These are phyloP conservation scores for Ennomos fuscantarius DNA, from an alignment of 2,888 invertebrate species.

Conservation along the genomic window DNA sequence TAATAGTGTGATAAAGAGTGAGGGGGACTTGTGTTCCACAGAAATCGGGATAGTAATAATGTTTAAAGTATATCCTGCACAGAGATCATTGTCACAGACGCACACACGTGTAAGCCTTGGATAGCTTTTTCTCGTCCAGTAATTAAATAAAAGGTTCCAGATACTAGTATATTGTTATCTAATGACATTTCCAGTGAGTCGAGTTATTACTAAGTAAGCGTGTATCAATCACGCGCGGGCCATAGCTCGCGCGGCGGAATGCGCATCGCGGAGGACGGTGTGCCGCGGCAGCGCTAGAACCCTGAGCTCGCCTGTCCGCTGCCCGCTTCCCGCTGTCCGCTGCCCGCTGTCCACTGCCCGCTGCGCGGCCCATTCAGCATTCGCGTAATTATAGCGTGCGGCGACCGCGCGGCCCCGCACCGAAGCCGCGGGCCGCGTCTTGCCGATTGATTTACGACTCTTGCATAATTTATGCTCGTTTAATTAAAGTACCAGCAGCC, in stretches of 20 bases:
- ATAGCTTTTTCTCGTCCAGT: no score
- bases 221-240: slow-evolving; percentile 2
- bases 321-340: slow-evolving; percentile 34
- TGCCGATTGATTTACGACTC: slow-evolving; percentile 73
- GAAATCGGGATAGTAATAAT: no score
- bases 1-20: no score
- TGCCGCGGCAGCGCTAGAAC: slow-evolving; percentile 46
- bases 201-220: no score
- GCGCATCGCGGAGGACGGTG: slow-evolving; percentile 11
- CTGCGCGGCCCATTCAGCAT: neutral
- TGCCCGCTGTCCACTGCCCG: slow-evolving; percentile 50
- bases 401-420: slow-evolving; percentile 37
- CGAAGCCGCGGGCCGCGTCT: slow-evolving; percentile 37
- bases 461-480: slow-evolving; percentile 72
- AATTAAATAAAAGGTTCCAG: no score
- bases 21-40: no score
- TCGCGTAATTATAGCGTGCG: slow-evolving; percentile 23
- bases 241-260: slow-evolving; percentile 7
- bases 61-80: no score
- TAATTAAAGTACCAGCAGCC: slow-evolving; percentile 79
- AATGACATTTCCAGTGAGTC: no score
- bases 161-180: neutral
- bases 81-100: no score
- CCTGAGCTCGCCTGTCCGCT: slow-evolving; percentile 57
- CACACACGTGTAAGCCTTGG: no score